These are phyloP conservation scores for Crocidura indochinensis DNA, from an alignment of 2,797 vertebrate species.

Conservation along the genomic window DNA sequence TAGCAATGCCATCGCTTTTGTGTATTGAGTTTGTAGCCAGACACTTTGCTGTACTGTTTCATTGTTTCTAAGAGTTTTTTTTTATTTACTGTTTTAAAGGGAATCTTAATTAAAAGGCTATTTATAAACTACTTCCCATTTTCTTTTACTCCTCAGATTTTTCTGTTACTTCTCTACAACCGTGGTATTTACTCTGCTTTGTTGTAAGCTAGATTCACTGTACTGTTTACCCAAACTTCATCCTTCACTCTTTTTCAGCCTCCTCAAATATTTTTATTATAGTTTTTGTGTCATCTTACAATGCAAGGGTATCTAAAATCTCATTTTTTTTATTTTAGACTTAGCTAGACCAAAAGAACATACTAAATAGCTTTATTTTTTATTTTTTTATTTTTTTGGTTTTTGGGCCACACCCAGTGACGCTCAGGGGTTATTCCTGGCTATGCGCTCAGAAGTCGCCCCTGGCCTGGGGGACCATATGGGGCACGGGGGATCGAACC, in stretches of 20 bases:
- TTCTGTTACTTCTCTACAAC: not conserved
- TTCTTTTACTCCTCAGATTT: not conserved
- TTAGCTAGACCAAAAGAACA: not conserved
- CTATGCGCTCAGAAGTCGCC: too few species aligned
- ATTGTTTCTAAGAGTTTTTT: conserved; percentile 7
- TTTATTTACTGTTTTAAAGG: too few species aligned
- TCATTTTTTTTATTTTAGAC: not conserved
- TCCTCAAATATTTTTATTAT: not conserved
- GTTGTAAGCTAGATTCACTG: not conserved
- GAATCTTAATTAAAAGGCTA: not conserved
- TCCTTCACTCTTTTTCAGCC: not conserved
- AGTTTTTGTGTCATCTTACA: conserved; percentile 8
- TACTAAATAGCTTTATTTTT: too few species aligned
- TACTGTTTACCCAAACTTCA: not conserved
- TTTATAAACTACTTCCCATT: not conserved
- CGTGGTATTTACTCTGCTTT: not conserved
- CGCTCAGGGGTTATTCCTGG: too few species aligned
- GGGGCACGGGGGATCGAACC: too few species aligned
- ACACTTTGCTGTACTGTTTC: too few species aligned
- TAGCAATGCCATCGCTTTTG: not conserved
- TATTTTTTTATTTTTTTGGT: too few species aligned
- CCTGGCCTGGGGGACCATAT: too few species aligned
- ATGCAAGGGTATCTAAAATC: conserved; percentile 42
- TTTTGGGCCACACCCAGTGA: too few species aligned
- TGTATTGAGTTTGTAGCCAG: too few species aligned